Evolutionary conservation across 2,113 vertebrate genomes (phyloP), one percentile per base, ranked within the genome.

Genomic region (Brachirus orientalis): DNA sequence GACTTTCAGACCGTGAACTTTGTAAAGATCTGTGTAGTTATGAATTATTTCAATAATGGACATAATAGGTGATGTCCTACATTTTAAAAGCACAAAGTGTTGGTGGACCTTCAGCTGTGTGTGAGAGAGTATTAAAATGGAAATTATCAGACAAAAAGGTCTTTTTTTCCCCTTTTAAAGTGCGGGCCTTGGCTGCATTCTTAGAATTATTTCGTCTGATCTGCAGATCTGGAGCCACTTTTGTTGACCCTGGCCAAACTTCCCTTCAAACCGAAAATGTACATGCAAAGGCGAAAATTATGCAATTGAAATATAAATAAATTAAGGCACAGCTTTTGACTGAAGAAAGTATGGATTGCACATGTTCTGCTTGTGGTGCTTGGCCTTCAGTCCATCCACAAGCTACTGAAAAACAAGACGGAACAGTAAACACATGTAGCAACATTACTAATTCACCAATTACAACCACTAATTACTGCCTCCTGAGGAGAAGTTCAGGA

Each of bases 401-500:
- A 13, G 46, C 63, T 41, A 55, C 8, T 43, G 16, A 59, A 36
- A 46, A 58, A 38, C n/a, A 47, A 74, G 59, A 65, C 7, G 16
- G 58, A 76, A 53, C 0, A 11, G 59, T 52, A 48, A 56, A 72
- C 72, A 57, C 59, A 53, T 79, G 81, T 64, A 77, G 55, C 65
- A 80, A 80, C 75, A 67, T 10, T 47, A 68, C 61, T 85, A 91
- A 90, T 92, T 91, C 80, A 75, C 79, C 83, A 90, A 91, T 94
- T 93, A 92, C 88, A 82, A 88, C 85, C 88, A 82, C 90, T 90
- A 93, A 95, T 94, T 93, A 92, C 63, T 68, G 86, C 90, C 93
- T 93, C 94, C 93, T 40, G 67, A 94, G 93, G 95, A 94, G 94
- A 96, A 92, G 93, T 95, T 95, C 95, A 95, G 93, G 91, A 93